phyloP scores from a whole-genome alignment of 92 coral and sea anemone genomes.

The Montipora capitata region DNA sequence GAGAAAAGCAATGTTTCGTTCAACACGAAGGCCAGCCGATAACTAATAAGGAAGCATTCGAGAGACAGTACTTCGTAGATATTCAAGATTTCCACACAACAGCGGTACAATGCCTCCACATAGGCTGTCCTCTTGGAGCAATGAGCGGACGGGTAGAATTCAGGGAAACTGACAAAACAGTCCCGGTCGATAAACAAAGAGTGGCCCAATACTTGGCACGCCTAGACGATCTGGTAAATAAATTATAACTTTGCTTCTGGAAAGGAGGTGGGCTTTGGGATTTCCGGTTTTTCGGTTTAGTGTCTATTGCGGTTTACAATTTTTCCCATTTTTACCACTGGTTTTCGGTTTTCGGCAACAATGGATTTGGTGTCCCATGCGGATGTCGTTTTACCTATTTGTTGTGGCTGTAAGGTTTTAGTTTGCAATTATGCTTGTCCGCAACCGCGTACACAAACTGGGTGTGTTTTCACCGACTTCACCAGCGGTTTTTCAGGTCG shows the following conservation, averaged over 20 bases:
- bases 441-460: too few species aligned
- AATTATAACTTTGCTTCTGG: constrained; percentile 3
- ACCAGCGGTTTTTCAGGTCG: too few species aligned
- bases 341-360: too few species aligned
- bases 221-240: constrained; percentile 5
- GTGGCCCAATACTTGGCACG: not conserved
- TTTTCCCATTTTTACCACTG: too few species aligned
- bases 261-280: too few species aligned
- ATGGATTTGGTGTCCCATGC: too few species aligned
- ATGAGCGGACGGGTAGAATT: constrained; percentile 4
- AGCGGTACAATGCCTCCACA: constrained; percentile 21
- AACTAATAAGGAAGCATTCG: not conserved
- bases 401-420: too few species aligned
- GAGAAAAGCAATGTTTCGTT: not conserved
- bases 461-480: too few species aligned
- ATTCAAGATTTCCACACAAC: constrained; percentile 29
- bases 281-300: too few species aligned
- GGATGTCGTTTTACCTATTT: too few species aligned
- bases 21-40: not conserved
- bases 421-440: too few species aligned
- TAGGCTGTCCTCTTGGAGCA: constrained; percentile 20
- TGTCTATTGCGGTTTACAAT: too few species aligned
- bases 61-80: not conserved
- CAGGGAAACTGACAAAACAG: not conserved
- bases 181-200: not conserved